Base-by-base conservation (phyloP, 1,140 invertebrate species). In the Hestina assimilis region DNA sequence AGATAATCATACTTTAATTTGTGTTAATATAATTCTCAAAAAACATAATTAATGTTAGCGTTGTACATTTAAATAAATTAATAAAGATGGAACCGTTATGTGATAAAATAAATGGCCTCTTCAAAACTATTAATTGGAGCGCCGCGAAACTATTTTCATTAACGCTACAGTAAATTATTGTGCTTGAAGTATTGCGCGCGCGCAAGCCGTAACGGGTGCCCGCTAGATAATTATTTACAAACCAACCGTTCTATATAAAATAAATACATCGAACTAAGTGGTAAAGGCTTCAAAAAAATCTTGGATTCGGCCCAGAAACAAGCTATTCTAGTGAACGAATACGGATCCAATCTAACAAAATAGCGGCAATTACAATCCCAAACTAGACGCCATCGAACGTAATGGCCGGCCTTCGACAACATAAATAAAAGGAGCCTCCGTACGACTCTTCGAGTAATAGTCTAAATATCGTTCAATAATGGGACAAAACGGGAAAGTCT, bases 401-500 rank as follows among this genome's bases (percentile, higher is more conserved):
- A 77, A 83, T 69, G 68, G 69, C 54, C 63, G 65, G 72, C 76
- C 79, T 76, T 77, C 75, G 72, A 66, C 64, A 71, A 75, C 66
- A 80, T 79, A 79, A 76, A 75, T 75, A 80, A 64, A 75, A 66
- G 65, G 57, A 57, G 45, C 31, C 57, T 41, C 41, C 48, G 55
- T 48, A 65, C 63, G 56, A 66, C 50, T 72, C 56, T 45, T 46
- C 63, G 65, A 78, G 76, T 77, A 82, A 81, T 74, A 71, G 75
- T 76, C 72, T 71, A 67, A 83, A 85, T 82, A 80, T 79, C 69
- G 80, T 69, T 59, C 79, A 80, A 80, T 83, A 80, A 81, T 76
- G 63, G 72, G 42, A 64, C 58, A 66, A 56, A 64, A 55, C 64
- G 70, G 51, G 65, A 71, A 79, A 76, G 70, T 75, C 69, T 69